Evolutionary conservation across 30 jellyfish, hydroid and myxozoan species (phyloP), one percentile per base, ranked within the genome.

Genomic region (Mastigias papua): DNA sequence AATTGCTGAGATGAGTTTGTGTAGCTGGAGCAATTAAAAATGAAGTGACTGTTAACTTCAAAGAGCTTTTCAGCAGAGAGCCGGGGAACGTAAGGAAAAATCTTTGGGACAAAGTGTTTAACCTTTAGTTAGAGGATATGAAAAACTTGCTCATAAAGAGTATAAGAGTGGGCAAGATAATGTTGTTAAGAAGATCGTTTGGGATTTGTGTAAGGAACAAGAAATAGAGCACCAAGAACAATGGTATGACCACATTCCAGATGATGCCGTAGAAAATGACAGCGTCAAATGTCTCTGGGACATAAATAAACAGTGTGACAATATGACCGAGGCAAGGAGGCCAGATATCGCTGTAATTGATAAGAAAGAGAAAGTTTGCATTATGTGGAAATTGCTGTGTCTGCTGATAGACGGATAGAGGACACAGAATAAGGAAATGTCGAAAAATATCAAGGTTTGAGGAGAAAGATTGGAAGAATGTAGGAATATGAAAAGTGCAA

Each of bases 1-100:
- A 4, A 21, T 66, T 66, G 37, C 2, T 16, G n/a, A 66, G 78
- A 66, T 42, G 48, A 4, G 78, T 66, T 8, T 66, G 78, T 66
- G 78, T 20, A 66, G 10, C 78, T 2, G 78, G 78, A 66, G 0
- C 78, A 8, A 66, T 66, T 2, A 8, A 66, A 20, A 66, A 42
- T 2, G 78, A 66, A 48, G 78, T 8, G 3, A 28, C 51, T 2
- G n/a, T 28, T 8, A 48, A 22, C 22, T 4, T 2, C 22, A 32
- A 0, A 2, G 78, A 66, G n/a, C 25, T 28, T 20, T 15, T 15
- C 21, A 32, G 78, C 17, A 20, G 78, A 66, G n/a, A 32, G 78
- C 48, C 22, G 48, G 32, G n/a, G 78, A 66, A 30, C 48, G 48
- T 32, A 26, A 16, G 51, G 37, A 16, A 32, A 66, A 60, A n/a